Conservation (phyloP, 2,888 invertebrate genomes). For the Diadegma fenestrale region DNA sequence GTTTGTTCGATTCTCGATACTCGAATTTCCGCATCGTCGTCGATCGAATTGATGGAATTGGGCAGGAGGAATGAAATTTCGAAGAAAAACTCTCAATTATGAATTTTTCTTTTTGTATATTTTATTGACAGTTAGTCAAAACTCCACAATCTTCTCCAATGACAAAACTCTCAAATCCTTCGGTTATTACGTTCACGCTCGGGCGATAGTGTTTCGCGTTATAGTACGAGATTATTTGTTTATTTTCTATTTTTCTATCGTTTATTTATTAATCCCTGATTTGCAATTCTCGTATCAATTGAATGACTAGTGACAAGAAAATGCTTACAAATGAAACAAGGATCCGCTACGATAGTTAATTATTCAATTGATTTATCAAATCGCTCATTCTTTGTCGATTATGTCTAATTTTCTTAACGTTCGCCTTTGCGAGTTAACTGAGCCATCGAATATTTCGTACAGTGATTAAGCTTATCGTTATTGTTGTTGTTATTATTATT, state of each 20-base stretch:
- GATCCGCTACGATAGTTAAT: conserved; percentile 9
- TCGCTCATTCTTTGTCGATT: not conserved
- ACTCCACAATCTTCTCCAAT: not conserved
- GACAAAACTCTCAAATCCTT: conserved; percentile 22
- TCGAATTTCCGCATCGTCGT: not conserved
- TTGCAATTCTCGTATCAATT: conserved; percentile 59
- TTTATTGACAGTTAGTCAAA: conserved; percentile 28
- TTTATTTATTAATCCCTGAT: conserved; percentile 51
- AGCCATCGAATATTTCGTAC: conserved; percentile 13
- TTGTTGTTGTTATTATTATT: not conserved
- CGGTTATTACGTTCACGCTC: conserved; percentile 1
- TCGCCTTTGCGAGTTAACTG: conserved; percentile 14
- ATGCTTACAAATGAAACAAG: conserved; percentile 47
- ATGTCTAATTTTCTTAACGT: conserved; percentile 19
- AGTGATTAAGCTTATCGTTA: conserved; percentile 7
- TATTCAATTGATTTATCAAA: conserved; percentile 12
- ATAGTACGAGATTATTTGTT: conserved; percentile 6
- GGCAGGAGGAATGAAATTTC: not conserved
- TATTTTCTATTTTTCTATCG: not conserved
- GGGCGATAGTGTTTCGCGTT: not conserved
- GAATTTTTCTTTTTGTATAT: not conserved
- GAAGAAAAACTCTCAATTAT: not conserved
- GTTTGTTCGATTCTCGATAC: not conserved
- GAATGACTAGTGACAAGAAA: conserved; percentile 67
- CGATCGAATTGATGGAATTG: not conserved